Base-by-base conservation (phyloP, 1,140 invertebrate species). In the Agraylea sexmaculata region DNA sequence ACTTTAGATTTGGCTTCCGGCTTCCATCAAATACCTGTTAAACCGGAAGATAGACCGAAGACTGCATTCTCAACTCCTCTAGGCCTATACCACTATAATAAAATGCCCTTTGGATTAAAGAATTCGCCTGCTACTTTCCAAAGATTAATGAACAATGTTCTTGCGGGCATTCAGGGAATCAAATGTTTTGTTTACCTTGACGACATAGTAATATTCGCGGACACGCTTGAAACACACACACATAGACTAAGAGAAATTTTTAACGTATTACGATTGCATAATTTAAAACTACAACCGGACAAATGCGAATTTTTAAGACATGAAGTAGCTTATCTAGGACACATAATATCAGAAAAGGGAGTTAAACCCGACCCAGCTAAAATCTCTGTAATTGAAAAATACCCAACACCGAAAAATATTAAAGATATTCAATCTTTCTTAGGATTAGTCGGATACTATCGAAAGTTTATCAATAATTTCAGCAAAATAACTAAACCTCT, bases 281-380 rank as follows among this genome's bases (percentile, higher is more conserved):
- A 59, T 33, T 46, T 70, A 19, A 64, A 66, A 51, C 19, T 68
- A 16, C 56, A 70, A 50, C 59, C 58, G 0, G 52, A 56, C 11
- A 69, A 70, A 52, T 69, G 63, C 39, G 51, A 62, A 41, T 70
- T 71, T 52, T 41, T 64, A 10, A 52, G 52, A 46, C 50, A 55
- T 25, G 56, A 64, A 56, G 51, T 65, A 11, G 35, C 51, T 11
- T 66, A 66, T 49, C 47, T 70, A 30, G 66, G 68, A 5, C 62
- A 67, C 47, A 43, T 61, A 2, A 54, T 69, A 13, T 51, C 55
- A 8, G 46, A 47, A n/a, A 32, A 61, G 25, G 61, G 65, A 27
- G 53, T 68, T 7, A 46, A 46, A 30, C 57, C 59, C 6, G 54
- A 64, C 43, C 56, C 55, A 8, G 35, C 46, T 0, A 68, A 68